These are phyloP conservation scores for Druon quercuslanigerum DNA, from an alignment of 1,140 invertebrate genomes.

Conservation along the genomic window DNA sequence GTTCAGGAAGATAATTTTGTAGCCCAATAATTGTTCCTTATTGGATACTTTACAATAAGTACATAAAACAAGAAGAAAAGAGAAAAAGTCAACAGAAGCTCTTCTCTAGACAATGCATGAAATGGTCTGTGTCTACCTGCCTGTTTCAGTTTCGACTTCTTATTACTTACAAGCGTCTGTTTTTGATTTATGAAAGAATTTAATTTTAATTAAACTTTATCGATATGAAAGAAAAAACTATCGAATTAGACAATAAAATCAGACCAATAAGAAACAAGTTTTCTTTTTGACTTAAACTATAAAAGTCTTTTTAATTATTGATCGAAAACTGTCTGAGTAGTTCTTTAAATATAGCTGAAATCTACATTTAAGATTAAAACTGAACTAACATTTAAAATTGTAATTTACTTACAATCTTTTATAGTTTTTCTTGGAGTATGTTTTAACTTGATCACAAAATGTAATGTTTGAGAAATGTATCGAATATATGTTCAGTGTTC, in stretches of 20 bases:
- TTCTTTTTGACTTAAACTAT: neutral
- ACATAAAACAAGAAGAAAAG: neutral
- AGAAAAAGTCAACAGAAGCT: neutral
- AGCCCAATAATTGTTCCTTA: neutral
- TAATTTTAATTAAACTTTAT: neutral
- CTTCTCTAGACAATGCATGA: conserved; percentile 3
- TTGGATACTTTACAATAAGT: neutral
- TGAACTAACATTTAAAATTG: neutral
- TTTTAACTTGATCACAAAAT: neutral
- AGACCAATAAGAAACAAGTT: neutral
- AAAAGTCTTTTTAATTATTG: neutral
- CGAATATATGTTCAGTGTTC: neutral
- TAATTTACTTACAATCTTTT: too few relatives aligned
- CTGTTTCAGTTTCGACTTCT: neutral
- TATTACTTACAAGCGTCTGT: neutral
- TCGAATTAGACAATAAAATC: neutral
- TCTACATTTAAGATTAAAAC: neutral
- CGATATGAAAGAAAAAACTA: neutral
- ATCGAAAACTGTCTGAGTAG: neutral
- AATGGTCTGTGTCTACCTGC: neutral
- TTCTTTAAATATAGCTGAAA: neutral
- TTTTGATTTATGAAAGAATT: neutral
- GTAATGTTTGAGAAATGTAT: neutral
- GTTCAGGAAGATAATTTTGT: too few relatives aligned
- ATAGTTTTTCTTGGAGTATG: too few relatives aligned